phyloP scores from a whole-genome alignment of 1,140 invertebrate genomes.

The Heliothis virescens region DNA sequence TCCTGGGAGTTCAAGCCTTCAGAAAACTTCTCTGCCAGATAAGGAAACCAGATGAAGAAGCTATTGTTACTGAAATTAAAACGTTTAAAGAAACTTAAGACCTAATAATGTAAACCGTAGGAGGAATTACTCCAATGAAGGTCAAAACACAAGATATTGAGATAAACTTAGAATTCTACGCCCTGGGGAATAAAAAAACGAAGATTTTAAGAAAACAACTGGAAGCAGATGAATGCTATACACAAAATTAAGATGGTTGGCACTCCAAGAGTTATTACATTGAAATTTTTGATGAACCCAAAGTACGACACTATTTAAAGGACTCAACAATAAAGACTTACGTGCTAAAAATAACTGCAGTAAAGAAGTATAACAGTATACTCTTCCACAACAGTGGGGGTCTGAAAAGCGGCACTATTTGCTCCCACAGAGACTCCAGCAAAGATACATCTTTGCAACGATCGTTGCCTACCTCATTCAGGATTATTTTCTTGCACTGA shows the following conservation, averaged over 20 bases:
- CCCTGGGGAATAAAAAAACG: too few relatives aligned
- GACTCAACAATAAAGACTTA: constrained; percentile 42
- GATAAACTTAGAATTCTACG: too few relatives aligned
- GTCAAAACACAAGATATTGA: too few relatives aligned
- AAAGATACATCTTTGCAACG: constrained; percentile 50
- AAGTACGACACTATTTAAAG: neutral
- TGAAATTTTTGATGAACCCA: too few relatives aligned
- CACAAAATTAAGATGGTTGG: too few relatives aligned
- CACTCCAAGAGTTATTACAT: too few relatives aligned
- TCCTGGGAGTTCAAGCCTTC: neutral
- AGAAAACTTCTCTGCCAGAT: constrained; percentile 45
- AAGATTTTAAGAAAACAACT: too few relatives aligned
- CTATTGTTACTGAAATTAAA: constrained; percentile 58
- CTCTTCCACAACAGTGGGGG: constrained; percentile 57
- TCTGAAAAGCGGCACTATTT: constrained; percentile 60
- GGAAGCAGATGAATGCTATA: too few relatives aligned
- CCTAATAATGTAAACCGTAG: too few relatives aligned
- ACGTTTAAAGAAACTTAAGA: too few relatives aligned
- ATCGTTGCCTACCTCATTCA: constrained; percentile 58
- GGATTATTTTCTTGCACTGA: constrained; percentile 56
- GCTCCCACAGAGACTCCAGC: constrained; percentile 58
- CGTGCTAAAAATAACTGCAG: constrained; percentile 61
- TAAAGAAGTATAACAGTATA: constrained; percentile 61
- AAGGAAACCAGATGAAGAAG: constrained; percentile 58
- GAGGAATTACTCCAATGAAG: too few relatives aligned